Base-by-base conservation (phyloP, 2,888 invertebrate species). In the Invenusta paracnida region DNA sequence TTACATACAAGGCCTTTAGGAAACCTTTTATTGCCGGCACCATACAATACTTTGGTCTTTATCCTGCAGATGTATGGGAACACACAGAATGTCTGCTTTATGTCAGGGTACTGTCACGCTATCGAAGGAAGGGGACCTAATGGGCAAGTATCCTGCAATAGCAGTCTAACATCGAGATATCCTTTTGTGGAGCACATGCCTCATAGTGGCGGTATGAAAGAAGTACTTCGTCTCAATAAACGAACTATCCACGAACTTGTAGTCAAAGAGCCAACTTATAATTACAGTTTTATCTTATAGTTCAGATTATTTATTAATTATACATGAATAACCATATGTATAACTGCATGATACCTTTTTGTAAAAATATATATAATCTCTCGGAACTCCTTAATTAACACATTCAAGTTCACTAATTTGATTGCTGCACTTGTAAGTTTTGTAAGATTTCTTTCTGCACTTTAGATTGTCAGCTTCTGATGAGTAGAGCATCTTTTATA, bases 1-100 rank as follows among this genome's bases (percentile, higher is more conserved):
- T 85, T 88, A 23, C 88, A 88, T 82, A 30, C 79, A n/a, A 83
- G 88, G 25, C 88, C 88, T 27, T 84, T 88, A 23, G 87, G 86
- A 29, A 83, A 82, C 17, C 73, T 85, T n/a, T 85, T 81, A 0
- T 87, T 87, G 27, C 31, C 86, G 23, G 86, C 88, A 13, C 88
- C 88, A 1, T 30, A 86, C 11, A 87, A 88, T 83, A 82, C 87
- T 0, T 87, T 81, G 27, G 67, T 67, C 0, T 67, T 84, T 79
- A 86, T 88, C 17, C 73, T 86, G n/a, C 23, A 30, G 13, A 87
- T 86, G 17, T 88, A 87, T 84, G 25, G 73, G 11, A 85, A 29
- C 23, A 29, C 85, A 0, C 79, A n/a, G 1, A n/a, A n/a, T n/a
- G 13, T 83, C 30, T 88, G 88, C 28, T 28, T 11, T 13, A 87